Evolutionary conservation across 30 jellyfish, hydroid and myxozoan species (phyloP).

Genomic region (Catostylus mosaicus): DNA sequence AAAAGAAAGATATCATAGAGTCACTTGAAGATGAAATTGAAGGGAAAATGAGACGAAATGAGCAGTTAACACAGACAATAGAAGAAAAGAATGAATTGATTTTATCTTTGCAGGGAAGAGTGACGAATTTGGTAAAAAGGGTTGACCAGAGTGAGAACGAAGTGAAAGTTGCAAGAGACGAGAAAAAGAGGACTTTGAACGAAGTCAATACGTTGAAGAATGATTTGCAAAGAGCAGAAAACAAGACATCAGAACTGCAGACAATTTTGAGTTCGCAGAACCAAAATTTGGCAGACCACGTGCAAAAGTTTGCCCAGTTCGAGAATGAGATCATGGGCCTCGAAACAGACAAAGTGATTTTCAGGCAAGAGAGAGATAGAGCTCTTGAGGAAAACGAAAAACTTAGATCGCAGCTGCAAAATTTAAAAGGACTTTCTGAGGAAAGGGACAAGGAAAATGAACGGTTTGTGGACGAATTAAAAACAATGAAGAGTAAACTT

Average conservation of each 20-base stretch:
- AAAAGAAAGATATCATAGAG: conserved; percentile 29
- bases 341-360: conserved; percentile 60
- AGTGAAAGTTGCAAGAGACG: conserved; percentile 24
- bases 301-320: conserved; percentile 14
- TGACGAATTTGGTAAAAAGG: conserved; percentile 36
- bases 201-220: conserved; percentile 7
- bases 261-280: conserved; percentile 14
- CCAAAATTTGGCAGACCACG: conserved; percentile 7
- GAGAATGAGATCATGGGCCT: conserved; percentile 50
- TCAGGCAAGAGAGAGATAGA: conserved; percentile 66
- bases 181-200: conserved; percentile 11
- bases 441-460: conserved; percentile 14
- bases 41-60: conserved; percentile 37
- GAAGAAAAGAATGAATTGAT: conserved; percentile 62
- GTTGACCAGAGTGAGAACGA: conserved; percentile 37
- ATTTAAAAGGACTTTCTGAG: conserved; percentile 5
- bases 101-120: conserved; percentile 41
- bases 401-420: conserved; percentile 38
- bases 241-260: conserved; percentile 31
- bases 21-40: conserved; percentile 55
- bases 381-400: conserved; percentile 47
- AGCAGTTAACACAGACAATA: conserved; percentile 21
- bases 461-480: conserved; percentile 15
- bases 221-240: conserved; percentile 44
- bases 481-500: conserved; percentile 6